Evolutionary conservation across 2,888 invertebrate species (phyloP), one percentile per base, ranked within the genome.

Genomic region (Andrena dorsata): DNA sequence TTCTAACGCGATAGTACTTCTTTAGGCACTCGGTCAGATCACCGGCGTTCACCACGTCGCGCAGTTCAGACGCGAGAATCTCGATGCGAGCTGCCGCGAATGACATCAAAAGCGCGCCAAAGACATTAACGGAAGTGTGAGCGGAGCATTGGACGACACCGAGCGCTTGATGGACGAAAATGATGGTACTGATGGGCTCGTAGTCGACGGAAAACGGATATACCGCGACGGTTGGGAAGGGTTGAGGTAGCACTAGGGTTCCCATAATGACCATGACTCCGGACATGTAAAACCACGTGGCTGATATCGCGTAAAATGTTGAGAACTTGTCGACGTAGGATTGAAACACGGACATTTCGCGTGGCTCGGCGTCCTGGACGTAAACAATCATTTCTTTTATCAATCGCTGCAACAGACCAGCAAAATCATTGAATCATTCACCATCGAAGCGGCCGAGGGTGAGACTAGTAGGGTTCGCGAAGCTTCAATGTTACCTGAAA

Each of bases 241-340:
- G 51, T 26, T 88, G 86, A 0, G 76, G 28, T 26, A 83, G 82
- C 0, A 91, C 61, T 7, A 91, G 2, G 0, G 92, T 91, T n/a
- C 84, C 86, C 3, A 69, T 80, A 20, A 88, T 86, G 2, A 88
- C 60, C 0, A 81, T 8, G 0, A 70, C 72, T 7, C 88, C 85
- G 2, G 79, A 58, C 23, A 88, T 1, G 66, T 90, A 91, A n/a
- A 85, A 87, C 32, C 68, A 61, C 0, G 72, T 10, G 1, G 83
- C 82, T 3, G 85, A 66, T 8, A 76, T 70, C 6, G 81, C 56
- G 23, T 91, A 89, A 32, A 91, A 87, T 41, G 72, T 60, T 10
- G 83, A 80, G 41, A 90, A 91, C 35, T 83, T 87, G 35, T 91
- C 80, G 4, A 89, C 76, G 79, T 92, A 91, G 41, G 79, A 87